A percentile compares a stretch with the other conserved stretches of the same genome.
Conservation (phyloP, 2,797 vertebrate species). For the Brachyalestes nurse region DNA sequence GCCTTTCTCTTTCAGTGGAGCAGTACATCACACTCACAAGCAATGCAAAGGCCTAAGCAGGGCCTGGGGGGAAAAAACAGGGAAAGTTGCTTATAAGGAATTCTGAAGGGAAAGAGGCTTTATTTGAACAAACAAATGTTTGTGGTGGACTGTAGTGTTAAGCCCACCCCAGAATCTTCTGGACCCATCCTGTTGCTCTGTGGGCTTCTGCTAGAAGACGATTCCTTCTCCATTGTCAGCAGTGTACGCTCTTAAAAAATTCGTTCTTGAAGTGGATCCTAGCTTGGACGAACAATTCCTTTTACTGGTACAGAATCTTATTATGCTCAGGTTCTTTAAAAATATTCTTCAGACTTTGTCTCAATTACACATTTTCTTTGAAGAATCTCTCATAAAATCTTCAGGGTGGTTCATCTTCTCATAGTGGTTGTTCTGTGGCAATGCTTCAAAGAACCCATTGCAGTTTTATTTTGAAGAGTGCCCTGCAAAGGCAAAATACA, state of each 20-base stretch:
- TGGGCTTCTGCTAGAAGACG: constrained; percentile 16
- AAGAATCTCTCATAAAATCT: background rate
- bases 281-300: background rate
- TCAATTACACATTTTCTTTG: background rate
- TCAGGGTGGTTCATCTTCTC: background rate
- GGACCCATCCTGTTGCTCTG: background rate
- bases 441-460: background rate
- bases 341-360: background rate
- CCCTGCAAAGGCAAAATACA: background rate
- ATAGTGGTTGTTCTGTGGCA: background rate
- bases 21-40: constrained; percentile 55
- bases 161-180: constrained; percentile 29
- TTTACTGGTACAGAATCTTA: background rate
- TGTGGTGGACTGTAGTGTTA: constrained; percentile 30
- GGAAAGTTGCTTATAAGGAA: constrained; percentile 56
- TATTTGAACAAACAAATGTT: constrained; percentile 45
- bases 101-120: constrained; percentile 45
- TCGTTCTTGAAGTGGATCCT: background rate
- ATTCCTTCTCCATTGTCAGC: background rate
- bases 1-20: constrained; percentile 34
- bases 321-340: background rate
- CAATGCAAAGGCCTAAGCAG: constrained; percentile 46
- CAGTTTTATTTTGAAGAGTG: background rate
- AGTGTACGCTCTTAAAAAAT: background rate
- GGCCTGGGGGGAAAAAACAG: constrained; percentile 62